phyloP scores from a whole-genome alignment of 2,797 vertebrate genomes.

The Discoglossus pictus region DNA sequence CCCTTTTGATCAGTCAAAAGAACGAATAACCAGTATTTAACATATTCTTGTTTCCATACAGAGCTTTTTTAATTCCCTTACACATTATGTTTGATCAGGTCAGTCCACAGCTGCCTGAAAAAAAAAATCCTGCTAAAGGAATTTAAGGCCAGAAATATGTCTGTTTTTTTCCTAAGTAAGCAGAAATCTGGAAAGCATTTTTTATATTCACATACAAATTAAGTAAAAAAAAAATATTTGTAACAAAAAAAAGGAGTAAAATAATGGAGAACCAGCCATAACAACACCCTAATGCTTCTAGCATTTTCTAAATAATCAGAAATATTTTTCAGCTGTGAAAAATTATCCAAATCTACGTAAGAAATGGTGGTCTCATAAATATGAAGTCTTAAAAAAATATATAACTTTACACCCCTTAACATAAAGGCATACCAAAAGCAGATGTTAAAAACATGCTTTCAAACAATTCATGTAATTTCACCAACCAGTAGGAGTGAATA shows the following conservation, averaged over 20 bases:
- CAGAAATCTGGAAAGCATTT: constrained; percentile 36
- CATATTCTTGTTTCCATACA: constrained; percentile 34
- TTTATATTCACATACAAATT: no score
- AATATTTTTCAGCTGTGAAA: no score
- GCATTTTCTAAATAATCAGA: no score
- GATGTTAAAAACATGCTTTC: constrained; percentile 19
- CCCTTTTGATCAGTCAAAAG: constrained; percentile 47
- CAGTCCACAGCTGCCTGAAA: constrained; percentile 30
- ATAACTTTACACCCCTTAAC: not conserved
- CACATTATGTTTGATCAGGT: constrained; percentile 47
- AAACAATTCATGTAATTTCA: constrained; percentile 42
- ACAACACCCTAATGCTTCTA: no score
- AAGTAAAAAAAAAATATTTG: no score
- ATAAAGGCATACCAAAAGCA: constrained; percentile 38
- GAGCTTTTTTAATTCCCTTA: constrained; percentile 43
- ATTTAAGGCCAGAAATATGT: constrained; percentile 19
- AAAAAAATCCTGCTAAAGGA: constrained; percentile 28
- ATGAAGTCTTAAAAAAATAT: no score
- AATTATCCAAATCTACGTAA: no score
- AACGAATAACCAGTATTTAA: constrained; percentile 37
- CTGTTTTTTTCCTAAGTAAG: constrained; percentile 6
- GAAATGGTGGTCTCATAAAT: no score
- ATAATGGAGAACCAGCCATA: no score
- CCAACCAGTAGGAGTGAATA: constrained; percentile 40
- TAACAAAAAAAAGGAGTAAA: no score